These are phyloP conservation scores for Aphelenchoides besseyi DNA, from an alignment of 1,140 invertebrate genomes.

Conservation along the genomic window DNA sequence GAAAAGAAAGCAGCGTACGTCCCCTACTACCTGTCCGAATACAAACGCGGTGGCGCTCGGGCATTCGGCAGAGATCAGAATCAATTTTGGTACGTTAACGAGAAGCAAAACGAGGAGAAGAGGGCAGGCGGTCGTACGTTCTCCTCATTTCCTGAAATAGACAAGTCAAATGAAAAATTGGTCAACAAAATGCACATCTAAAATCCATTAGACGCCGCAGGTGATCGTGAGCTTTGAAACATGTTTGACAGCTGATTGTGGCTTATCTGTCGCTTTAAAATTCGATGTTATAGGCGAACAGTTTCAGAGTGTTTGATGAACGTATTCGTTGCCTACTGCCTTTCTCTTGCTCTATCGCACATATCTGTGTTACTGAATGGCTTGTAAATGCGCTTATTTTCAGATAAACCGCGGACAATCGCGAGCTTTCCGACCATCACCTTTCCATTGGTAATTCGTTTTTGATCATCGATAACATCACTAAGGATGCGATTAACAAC, in stretches of 20 bases:
- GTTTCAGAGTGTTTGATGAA: no score
- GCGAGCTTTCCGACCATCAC: no score
- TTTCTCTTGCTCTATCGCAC: neutral
- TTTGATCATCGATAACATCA: no score
- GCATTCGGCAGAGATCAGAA: no score
- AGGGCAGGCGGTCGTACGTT: conserved; percentile 20
- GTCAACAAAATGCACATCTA: neutral
- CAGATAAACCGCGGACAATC: no score
- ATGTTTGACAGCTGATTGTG: neutral
- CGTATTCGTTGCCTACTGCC: neutral
- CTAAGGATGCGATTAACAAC: no score
- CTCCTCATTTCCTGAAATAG: neutral
- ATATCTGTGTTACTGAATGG: no score
- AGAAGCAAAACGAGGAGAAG: conserved; percentile 11
- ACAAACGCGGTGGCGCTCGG: conserved; percentile 9
- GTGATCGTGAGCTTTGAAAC: neutral
- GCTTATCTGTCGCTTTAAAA: neutral
- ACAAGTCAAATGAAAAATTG: conserved; percentile 22
- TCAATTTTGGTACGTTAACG: conserved; percentile 23
- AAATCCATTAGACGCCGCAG: neutral
- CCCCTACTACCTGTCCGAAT: conserved; percentile 9
- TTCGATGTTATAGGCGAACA: no score
- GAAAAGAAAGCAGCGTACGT: conserved; percentile 21
- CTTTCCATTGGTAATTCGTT: no score
- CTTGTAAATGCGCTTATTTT: neutral